Percentiles rank a stretch among this genome's conserved stretches.
These are phyloP conservation scores for Gymnopithys bicolor DNA, from an alignment of 2,797 vertebrate species.

Conservation along the genomic window DNA sequence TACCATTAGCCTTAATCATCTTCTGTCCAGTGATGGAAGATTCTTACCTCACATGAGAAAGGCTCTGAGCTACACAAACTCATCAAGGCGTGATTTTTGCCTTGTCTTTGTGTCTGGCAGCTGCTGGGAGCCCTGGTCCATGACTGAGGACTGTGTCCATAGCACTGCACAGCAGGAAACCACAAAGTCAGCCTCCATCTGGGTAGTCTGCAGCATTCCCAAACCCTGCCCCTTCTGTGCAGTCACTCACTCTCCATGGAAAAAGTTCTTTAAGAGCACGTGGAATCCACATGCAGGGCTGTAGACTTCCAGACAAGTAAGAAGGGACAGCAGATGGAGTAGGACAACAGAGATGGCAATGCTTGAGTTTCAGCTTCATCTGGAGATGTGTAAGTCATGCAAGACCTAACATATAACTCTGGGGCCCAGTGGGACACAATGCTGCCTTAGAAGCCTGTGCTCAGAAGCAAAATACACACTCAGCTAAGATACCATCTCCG, in stretches of 20 bases:
- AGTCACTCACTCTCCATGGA: background rate
- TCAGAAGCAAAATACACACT: background rate
- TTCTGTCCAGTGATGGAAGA: background rate
- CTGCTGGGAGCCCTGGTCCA: background rate
- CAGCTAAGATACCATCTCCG: background rate
- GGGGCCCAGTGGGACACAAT: background rate
- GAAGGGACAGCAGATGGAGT: accelerated
- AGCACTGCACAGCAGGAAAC: background rate
- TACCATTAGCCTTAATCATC: background rate
- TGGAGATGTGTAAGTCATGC: background rate
- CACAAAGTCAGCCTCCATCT: accelerated
- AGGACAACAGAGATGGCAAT: background rate
- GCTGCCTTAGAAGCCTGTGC: background rate
- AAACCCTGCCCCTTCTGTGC: background rate
- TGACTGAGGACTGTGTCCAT: accelerated
- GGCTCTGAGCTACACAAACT: background rate
- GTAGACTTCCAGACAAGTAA: background rate
- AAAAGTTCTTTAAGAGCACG: background rate
- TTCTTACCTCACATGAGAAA: background rate
- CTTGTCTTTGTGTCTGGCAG: background rate
- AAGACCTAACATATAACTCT: background rate
- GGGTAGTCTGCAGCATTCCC: background rate
- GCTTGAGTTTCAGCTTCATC: background rate
- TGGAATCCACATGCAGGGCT: background rate
- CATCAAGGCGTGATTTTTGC: accelerated